Evolutionary conservation across 2,113 vertebrate genomes (phyloP).

Genomic region (Vicugna pacos): DNA sequence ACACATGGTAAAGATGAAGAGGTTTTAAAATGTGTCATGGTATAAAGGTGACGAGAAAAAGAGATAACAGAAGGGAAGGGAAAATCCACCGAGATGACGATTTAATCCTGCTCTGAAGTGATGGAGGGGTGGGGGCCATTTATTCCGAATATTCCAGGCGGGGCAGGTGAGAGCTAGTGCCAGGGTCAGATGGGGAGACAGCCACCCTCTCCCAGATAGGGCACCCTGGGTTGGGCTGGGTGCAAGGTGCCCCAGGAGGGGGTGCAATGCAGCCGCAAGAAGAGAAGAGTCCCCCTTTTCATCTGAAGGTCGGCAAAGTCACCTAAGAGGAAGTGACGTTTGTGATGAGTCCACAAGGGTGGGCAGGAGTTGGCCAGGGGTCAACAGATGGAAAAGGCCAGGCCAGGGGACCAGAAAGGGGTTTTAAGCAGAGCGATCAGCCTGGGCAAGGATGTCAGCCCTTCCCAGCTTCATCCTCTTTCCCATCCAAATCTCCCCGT

Average conservation of each 20-base stretch:
- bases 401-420: neutral
- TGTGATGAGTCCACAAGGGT: neutral
- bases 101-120: conserved; percentile 15
- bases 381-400: neutral
- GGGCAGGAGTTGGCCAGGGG: neutral
- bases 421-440: accelerated
- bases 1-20: conserved; percentile 75
- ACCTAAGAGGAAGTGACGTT: neutral
- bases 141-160: neutral
- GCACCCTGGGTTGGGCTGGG: neutral
- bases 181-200: accelerated
- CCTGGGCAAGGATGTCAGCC: neutral
- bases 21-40: conserved; percentile 68
- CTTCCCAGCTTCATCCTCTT: too few relatives aligned
- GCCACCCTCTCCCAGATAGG: accelerated
- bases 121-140: neutral
- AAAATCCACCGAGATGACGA: conserved; percentile 16
- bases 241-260: neutral
- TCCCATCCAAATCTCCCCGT: neutral
- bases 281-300: neutral
- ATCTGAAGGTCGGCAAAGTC: neutral
- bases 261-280: accelerated
- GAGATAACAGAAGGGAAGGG: neutral
- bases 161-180: neutral
- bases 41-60: neutral